Evolutionary conservation across 2,797 vertebrate species (phyloP), one percentile per base, ranked within the genome.

Genomic region (Pampus argenteus): DNA sequence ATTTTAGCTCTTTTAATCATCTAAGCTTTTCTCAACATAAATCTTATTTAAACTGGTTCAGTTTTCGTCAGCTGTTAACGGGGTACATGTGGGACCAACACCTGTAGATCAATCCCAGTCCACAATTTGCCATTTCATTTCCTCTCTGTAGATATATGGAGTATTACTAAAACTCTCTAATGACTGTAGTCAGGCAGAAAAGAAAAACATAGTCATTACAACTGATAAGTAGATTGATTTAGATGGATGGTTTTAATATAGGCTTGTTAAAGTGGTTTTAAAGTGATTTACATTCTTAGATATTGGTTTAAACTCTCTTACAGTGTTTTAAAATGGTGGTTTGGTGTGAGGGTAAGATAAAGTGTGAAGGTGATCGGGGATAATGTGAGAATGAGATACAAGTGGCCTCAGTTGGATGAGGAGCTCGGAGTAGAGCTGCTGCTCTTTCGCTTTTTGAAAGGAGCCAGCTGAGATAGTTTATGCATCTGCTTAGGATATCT

Each of bases 61-160:
- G 14, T 44, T 34, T 45, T 38, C 28, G 56, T 25, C 40, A 3
- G 49, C 49, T 28, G 23, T 26, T 44, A 44, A 44, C 40, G 6
- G 40, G 40, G 40, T 51, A 8, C 49, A 28, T 51, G 22, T 28
- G 14, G 14, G 48, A 25, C 48, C 48, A 26, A 14, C 48, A 50
- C 25, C 25, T 15, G 49, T 13, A 8, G 13, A 22, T 51, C 25
- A 28, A 6, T 51, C 25, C 23, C 25, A 52, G 26, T 10, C 26
- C 9, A 9, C 26, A 29, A 44, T 44, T 29, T 52, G n/a, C 26
- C 5, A 52, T 52, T 52, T 29, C 6, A 52, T 52, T 52, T 52
- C 50, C 50, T 29, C 6, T 52, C 50, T n/a, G 50, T 26, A 52
- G 50, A 52, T 52, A n/a, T 28, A 29, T 29, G 50, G 50, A 52